phyloP scores from a whole-genome alignment of 2,888 invertebrate species.

The Sphaerophoria rueppellii region DNA sequence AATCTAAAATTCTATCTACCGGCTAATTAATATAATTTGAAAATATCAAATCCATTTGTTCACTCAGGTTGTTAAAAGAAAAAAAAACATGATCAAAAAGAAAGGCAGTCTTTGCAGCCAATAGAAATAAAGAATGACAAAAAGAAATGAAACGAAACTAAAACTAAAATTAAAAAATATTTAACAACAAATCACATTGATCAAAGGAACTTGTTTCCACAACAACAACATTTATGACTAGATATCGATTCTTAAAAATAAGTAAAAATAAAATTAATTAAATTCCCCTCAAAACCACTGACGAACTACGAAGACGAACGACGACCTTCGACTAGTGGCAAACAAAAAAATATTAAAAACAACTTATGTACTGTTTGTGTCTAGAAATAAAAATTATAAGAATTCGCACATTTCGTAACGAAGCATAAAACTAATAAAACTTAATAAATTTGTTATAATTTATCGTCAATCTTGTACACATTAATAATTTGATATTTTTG shows the following conservation, averaged over 20 bases:
- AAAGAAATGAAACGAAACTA: background rate
- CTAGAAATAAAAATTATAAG: slow-evolving; percentile 30
- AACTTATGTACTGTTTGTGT: slow-evolving; percentile 29
- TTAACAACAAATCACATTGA: slow-evolving; percentile 51
- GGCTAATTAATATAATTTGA: slow-evolving; percentile 6
- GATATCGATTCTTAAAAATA: slow-evolving; percentile 48
- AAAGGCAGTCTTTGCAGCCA: slow-evolving; percentile 51
- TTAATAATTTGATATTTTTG: slow-evolving; percentile 42
- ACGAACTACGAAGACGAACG: background rate
- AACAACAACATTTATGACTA: slow-evolving; percentile 61
- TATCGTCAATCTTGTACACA: slow-evolving; percentile 55
- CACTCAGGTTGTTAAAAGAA: background rate
- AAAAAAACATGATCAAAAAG: slow-evolving; percentile 22
- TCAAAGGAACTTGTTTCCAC: slow-evolving; percentile 55
- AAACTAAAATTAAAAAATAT: background rate
- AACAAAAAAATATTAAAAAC: slow-evolving; percentile 16
- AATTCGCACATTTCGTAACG: slow-evolving; percentile 38
- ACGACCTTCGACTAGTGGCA: background rate
- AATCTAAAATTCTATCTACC: slow-evolving; percentile 37
- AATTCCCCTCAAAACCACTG: slow-evolving; percentile 4
- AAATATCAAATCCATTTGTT: slow-evolving; percentile 29
- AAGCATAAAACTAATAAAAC: slow-evolving; percentile 52
- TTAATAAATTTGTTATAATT: slow-evolving; percentile 52
- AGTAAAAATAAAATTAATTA: slow-evolving; percentile 33
- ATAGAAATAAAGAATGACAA: slow-evolving; percentile 21